These are phyloP conservation scores for Tonatia bakeri DNA, from an alignment of 2,113 vertebrate species.

Conservation along the genomic window DNA sequence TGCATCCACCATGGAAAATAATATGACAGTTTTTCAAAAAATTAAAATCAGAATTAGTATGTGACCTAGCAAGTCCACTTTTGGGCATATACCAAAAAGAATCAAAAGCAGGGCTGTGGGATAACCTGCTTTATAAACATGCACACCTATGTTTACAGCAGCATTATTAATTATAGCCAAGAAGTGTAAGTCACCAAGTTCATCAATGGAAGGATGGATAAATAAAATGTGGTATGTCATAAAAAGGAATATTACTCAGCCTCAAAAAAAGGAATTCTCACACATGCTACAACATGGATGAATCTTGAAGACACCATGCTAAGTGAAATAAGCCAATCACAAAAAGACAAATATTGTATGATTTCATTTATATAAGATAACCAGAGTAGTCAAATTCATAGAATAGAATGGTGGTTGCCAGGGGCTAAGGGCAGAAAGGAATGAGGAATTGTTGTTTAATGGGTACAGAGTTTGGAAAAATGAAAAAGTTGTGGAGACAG, in stretches of 20 bases:
- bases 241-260: background rate
- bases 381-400: background rate
- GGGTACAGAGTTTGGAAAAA: background rate
- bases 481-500: background rate
- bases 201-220: background rate
- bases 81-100: background rate
- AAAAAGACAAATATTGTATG: background rate
- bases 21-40: background rate
- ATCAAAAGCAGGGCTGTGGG: background rate
- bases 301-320: background rate
- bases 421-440: background rate
- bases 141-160: background rate
- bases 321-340: background rate
- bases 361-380: background rate
- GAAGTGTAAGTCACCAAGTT: background rate
- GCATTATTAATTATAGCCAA: background rate
- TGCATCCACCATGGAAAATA: background rate
- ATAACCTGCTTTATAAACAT: background rate
- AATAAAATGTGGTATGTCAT: background rate
- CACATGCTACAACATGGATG: background rate
- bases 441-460: background rate
- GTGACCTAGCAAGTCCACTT: background rate
- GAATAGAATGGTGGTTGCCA: background rate
- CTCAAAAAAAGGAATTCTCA: background rate
- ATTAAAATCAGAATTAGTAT: background rate